These are phyloP conservation scores for Helleia helle DNA, from an alignment of 2,888 invertebrate genomes.

Conservation along the genomic window DNA sequence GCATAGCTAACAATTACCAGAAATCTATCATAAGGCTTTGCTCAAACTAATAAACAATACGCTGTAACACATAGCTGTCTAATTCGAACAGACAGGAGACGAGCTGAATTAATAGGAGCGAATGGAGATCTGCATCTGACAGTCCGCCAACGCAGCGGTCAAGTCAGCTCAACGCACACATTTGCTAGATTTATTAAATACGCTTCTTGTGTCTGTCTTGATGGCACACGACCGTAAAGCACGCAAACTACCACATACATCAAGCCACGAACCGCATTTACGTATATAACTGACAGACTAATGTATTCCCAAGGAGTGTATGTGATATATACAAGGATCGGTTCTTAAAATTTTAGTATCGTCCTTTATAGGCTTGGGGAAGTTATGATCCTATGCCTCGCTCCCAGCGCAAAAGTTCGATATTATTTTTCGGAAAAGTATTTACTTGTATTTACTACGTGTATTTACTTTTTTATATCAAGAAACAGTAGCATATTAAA, in stretches of 20 bases:
- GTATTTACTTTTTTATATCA: too few relatives aligned
- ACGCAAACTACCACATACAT: constrained; percentile 3
- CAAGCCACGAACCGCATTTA: constrained; percentile 5
- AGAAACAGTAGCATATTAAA: too few relatives aligned
- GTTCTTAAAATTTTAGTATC: too few relatives aligned
- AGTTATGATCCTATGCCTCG: too few relatives aligned
- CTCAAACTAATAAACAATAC: not conserved
- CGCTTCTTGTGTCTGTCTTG: not conserved
- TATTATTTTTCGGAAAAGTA: too few relatives aligned
- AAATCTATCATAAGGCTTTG: not conserved
- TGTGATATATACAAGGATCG: too few relatives aligned
- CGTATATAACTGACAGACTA: constrained; percentile 3
- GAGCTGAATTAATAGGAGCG: constrained; percentile 4
- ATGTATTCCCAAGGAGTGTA: not conserved
- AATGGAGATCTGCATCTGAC: constrained; percentile 3
- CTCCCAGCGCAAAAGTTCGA: too few relatives aligned
- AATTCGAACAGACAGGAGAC: constrained; percentile 1
- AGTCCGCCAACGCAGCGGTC: constrained; percentile 1
- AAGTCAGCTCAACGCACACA: constrained; percentile 5
- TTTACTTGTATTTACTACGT: too few relatives aligned
- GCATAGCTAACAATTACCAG: too few relatives aligned
- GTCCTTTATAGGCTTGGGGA: too few relatives aligned
- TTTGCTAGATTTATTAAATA: constrained; percentile 5
- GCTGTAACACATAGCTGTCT: constrained; percentile 3
- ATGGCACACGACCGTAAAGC: constrained; percentile 6